Base-by-base conservation (phyloP, 2,797 vertebrate genomes). In the Platyrinchus mystaceus region DNA sequence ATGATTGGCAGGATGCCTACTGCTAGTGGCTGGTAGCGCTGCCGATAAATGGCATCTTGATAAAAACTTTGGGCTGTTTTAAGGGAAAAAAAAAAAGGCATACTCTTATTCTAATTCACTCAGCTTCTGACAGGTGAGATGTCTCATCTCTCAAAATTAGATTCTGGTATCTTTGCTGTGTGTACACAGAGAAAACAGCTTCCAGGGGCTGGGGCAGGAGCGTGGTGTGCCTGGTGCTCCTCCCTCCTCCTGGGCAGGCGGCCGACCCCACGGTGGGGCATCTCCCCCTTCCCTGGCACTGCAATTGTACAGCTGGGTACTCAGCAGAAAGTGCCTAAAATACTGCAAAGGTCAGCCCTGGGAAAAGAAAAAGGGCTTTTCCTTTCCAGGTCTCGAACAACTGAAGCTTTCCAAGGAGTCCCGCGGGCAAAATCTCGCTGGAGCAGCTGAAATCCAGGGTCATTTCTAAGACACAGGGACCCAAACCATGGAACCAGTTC, bases 1-100 rank as follows among this genome's bases (percentile, higher is more conserved):
- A 77, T 96, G 97, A 97, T 95, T 97, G 97, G 97, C 97, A 96
- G 95, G 86, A 86, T 89, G 95, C 95, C 97, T 94, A 85, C 93
- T 91, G 96, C 94, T 80, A 58, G 92, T 8, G 64, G 74, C 81
- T 93, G 93, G 90, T 69, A 87, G 91, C 1, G 2, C 81, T 28
- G 82, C 95, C 84, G 90, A 89, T 87, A 92, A 94, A 95, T 75
- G 93, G 94, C 93, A 87, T 93, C 93, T 94, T 56, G 93, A 95
- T 92, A 94, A 93, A 96, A 96, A 95, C 81, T 96, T 96, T 43
- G 89, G 88, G 82, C 77, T 87, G 75, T 89, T 96, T 85, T 90
- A 91, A 81, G 58, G 2, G 24, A 28, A 41, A 36, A 60, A 75
- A 44, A 60, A 43, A 71, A 53, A 50, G 8, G 3, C 79, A 58